A percentile compares a stretch with the other conserved stretches of the same genome.
Evolutionary conservation across 1,140 invertebrate species (phyloP).

Genomic region (Leptopilina boulardi): DNA sequence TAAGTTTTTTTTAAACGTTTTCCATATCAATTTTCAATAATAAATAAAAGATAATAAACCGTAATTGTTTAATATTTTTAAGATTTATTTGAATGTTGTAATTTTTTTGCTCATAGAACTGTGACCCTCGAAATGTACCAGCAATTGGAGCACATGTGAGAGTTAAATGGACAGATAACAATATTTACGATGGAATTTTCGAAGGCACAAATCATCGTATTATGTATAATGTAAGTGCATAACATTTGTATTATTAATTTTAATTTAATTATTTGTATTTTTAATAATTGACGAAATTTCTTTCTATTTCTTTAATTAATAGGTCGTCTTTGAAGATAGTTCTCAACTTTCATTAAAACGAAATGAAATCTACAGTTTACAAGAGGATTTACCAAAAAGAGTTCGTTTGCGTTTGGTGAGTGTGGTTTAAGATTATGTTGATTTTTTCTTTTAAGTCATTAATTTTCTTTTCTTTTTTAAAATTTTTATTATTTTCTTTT

Average conservation of each 20-base stretch:
- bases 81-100: no score
- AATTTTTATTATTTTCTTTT: slow-evolving; percentile 45
- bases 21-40: no score
- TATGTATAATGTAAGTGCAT: slow-evolving; percentile 77
- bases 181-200: slow-evolving; percentile 79
- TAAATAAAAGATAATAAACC: no score
- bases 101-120: slow-evolving; percentile 60
- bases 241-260: slow-evolving; percentile 4
- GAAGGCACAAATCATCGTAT: slow-evolving; percentile 75
- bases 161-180: slow-evolving; percentile 80
- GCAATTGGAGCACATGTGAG: slow-evolving; percentile 73
- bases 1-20: no score
- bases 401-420: slow-evolving; percentile 76
- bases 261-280: slow-evolving; percentile 22
- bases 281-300: slow-evolving; percentile 24
- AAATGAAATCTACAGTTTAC: slow-evolving; percentile 73
- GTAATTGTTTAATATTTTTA: no score
- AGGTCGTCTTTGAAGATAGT: slow-evolving; percentile 77
- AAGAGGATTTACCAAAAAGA: slow-evolving; percentile 76
- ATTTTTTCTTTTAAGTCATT: slow-evolving; percentile 39
- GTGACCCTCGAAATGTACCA: slow-evolving; percentile 69
- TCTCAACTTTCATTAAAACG: slow-evolving; percentile 70
- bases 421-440: slow-evolving; percentile 61
- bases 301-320: slow-evolving; percentile 48
- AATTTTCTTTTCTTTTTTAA: slow-evolving; percentile 13